Evolutionary conservation across 35 echinoderm and acorn worm species (phyloP), one percentile per base, ranked within the genome.

Genomic region (Apostichopus californicus): DNA sequence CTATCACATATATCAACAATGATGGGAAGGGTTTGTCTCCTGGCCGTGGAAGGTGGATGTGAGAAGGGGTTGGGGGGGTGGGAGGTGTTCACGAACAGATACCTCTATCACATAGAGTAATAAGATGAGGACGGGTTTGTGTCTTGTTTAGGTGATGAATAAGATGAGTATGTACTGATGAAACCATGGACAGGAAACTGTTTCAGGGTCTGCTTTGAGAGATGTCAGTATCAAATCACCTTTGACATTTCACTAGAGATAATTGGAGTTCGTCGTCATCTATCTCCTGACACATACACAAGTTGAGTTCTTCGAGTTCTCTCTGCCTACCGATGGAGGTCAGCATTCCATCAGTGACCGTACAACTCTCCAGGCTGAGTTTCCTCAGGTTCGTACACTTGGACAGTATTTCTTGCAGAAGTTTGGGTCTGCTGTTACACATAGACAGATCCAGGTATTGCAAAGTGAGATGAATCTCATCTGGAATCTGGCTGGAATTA

Each of bases 321-420:
- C 22, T 54, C 12, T 87, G 72, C 13, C 65, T 15, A 11, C 87
- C 92, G 2, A 96, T 52, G 55, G 53, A 66, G 8, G 46, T 82
- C 34, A 96, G 20, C 52, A 93, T 58, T 25, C 77, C 80, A 3
- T 61, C 75, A 13, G 84, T 87, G 1, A 96, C 86, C 26, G 8
- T 34, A 23, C 95, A 96, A 82, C 95, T 96, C 83, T 96, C 95
- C 23, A 96, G 87, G 54, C 95, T 96, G 21, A 96, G 95, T 77
- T 90, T 96, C 53, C 55, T 52, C 28, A 96, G 89, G 23, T 81
- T 68, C 53, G 55, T 81, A 58, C 92, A 96, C 52, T 57, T 80
- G 24, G 70, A 81, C 5, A 96, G n/a, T 60, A 96, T 80, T 15
- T 90, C 80, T 26, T 64, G 55, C 54, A 96, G n/a, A 73, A 75